Evolutionary conservation across 2,113 vertebrate species (phyloP), one percentile per base, ranked within the genome.

Genomic region (Scalopus aquaticus): DNA sequence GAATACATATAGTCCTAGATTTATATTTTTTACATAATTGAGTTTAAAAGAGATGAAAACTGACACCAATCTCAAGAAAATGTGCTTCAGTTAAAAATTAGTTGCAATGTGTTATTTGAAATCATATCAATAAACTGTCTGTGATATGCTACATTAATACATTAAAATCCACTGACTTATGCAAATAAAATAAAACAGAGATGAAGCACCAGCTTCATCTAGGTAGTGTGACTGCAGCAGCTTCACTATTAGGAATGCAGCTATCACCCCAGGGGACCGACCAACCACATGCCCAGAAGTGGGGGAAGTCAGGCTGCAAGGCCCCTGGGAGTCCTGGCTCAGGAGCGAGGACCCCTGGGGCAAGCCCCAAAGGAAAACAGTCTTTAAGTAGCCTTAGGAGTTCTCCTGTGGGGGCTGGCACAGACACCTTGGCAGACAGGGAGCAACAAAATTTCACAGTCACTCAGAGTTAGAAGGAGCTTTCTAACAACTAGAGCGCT

Each of bases 401-500:
- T 20, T 72, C 30, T 78, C 32, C 19, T 24, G 73, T 60, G 39
- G 56, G 67, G 17, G 4, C 44, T 81, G 73, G 79, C 56, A 79
- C 60, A 54, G 51, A 49, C 13, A 82, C 65, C 56, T 35, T 70
- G 73, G 73, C 37, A 79, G 69, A 39, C 5, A 19, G 28, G n/a
- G 28, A 58, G 42, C 64, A 85, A n/a, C 32, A 22, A 56, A n/a
- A 83, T 58, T 60, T n/a, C n/a, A 58, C 0, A 83, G 74, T 46
- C 28, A 70, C 44, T 58, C 60, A 9, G 49, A 58, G 44, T 94
- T 39, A 72, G 37, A 15, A 87, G 20, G 15, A 22, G 49, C 54
- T 93, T 93, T 93, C 69, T 77, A 64, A 70, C 69, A 54, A 88
- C 78, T 19, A 35, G 11, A 79, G 56, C n/a, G 15, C 35, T 90